A percentile compares a stretch with the other conserved stretches of the same genome.
Conservation (phyloP, 2,797 vertebrate species). For the Hippocampus kuda region DNA sequence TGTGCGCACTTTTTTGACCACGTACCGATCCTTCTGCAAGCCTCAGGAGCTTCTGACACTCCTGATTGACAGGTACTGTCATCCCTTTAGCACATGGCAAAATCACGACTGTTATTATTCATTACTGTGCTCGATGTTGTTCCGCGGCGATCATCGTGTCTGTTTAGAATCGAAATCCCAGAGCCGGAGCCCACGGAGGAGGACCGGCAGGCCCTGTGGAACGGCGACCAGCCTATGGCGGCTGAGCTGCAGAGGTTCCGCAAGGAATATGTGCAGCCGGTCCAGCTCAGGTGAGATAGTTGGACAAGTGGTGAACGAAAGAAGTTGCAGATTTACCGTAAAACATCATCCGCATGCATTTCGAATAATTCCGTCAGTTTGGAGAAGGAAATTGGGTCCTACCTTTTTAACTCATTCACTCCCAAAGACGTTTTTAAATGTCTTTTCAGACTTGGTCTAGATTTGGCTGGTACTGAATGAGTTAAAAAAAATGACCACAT, state of each 20-base stretch:
- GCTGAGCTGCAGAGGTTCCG: conserved; percentile 92
- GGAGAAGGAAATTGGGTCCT: too few species aligned
- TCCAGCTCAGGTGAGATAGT: conserved; percentile 86
- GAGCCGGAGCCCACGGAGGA: conserved; percentile 90
- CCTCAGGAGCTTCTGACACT: conserved; percentile 87
- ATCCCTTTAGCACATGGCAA: background rate
- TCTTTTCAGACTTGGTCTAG: too few species aligned
- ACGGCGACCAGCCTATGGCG: conserved; percentile 88
- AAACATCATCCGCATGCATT: too few species aligned
- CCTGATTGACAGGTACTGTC: conserved; percentile 81
- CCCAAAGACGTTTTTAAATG: too few species aligned
- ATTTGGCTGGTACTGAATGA: too few species aligned
- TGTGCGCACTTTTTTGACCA: conserved; percentile 95
- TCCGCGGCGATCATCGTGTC: background rate
- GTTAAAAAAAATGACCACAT: too few species aligned
- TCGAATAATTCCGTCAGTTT: too few species aligned
- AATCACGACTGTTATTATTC: too few species aligned
- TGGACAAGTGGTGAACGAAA: background rate
- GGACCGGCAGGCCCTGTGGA: conserved; percentile 84
- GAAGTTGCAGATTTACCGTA: too few species aligned
- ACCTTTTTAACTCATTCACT: too few species aligned
- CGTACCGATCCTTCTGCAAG: conserved; percentile 97
- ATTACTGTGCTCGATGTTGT: background rate
- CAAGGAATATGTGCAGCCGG: conserved; percentile 94
- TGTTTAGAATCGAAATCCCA: conserved; percentile 86